Evolutionary conservation across 1,140 invertebrate species (phyloP).

Genomic region (Drosophila nigromelanica): DNA sequence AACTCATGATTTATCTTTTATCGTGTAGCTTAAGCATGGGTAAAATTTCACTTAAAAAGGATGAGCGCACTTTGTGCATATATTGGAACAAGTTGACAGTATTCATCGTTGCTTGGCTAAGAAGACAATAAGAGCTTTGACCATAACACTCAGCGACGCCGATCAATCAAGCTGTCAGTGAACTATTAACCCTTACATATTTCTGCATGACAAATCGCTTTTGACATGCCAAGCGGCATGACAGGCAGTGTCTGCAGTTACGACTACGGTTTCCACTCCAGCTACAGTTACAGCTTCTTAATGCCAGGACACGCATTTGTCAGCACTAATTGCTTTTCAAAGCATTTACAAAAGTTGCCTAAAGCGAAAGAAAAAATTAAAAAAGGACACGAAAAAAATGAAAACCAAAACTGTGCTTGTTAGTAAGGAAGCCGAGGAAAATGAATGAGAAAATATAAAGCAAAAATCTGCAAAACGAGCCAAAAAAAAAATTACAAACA

Average conservation of each 20-base stretch:
- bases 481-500: constrained; percentile 17
- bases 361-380: constrained; percentile 18
- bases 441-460: constrained; percentile 20
- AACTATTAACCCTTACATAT: constrained; percentile 55
- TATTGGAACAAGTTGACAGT: constrained; percentile 17
- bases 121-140: neutral
- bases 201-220: constrained; percentile 50
- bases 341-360: constrained; percentile 41
- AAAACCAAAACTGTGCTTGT: constrained; percentile 19
- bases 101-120: constrained; percentile 19
- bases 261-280: constrained; percentile 33
- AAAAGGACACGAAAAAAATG: neutral
- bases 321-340: constrained; percentile 74
- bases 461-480: constrained; percentile 21
- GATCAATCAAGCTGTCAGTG: constrained; percentile 47
- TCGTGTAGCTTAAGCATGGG: no score
- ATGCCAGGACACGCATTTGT: constrained; percentile 60
- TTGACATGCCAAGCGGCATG: constrained; percentile 34
- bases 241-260: constrained; percentile 47
- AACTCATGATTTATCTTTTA: no score
- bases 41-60: no score
- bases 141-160: constrained; percentile 16
- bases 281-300: constrained; percentile 22
- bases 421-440: constrained; percentile 22
- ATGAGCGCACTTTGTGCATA: neutral